Evolutionary conservation across 2,113 vertebrate genomes (phyloP).

Genomic region (Pangasianodon hypophthalmus): DNA sequence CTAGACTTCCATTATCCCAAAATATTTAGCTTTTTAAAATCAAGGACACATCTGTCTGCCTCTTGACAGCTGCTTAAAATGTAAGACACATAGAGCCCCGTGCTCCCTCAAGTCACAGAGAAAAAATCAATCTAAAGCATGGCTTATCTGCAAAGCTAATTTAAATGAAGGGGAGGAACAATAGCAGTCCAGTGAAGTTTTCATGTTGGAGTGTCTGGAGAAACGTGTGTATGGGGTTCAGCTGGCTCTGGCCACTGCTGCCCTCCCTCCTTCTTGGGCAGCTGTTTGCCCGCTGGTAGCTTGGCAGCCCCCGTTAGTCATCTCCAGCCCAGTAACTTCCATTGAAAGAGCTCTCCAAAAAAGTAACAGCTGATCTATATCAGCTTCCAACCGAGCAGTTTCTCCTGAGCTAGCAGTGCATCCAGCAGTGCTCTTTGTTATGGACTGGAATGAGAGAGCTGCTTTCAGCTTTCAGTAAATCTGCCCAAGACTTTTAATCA

Average conservation of each 20-base stretch:
- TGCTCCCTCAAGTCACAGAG: slow-evolving; percentile 37
- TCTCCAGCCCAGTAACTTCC: slow-evolving; percentile 37
- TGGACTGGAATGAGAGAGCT: slow-evolving; percentile 16
- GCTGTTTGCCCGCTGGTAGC: slow-evolving; percentile 15
- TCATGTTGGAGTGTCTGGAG: slow-evolving; percentile 19
- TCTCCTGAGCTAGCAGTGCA: slow-evolving; percentile 44
- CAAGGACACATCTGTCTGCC: slow-evolving; percentile 29
- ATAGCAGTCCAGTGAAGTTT: slow-evolving; percentile 32
- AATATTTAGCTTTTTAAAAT: slow-evolving; percentile 36
- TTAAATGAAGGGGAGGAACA: slow-evolving; percentile 20
- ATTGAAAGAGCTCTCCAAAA: slow-evolving; percentile 29
- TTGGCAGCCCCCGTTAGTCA: slow-evolving; percentile 30
- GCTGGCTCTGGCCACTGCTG: slow-evolving; percentile 11
- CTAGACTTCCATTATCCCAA: slow-evolving; percentile 24
- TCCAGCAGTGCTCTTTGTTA: slow-evolving; percentile 37
- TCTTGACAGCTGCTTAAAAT: slow-evolving; percentile 54
- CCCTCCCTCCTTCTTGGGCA: slow-evolving; percentile 31
- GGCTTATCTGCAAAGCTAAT: slow-evolving; percentile 25
- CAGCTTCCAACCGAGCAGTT: slow-evolving; percentile 29
- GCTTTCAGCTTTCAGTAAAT: slow-evolving; percentile 30
- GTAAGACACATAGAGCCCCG: slow-evolving; percentile 41
- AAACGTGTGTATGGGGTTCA: slow-evolving; percentile 3
- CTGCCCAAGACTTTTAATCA: slow-evolving; percentile 49
- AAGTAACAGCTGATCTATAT: slow-evolving; percentile 38
- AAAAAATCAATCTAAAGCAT: slow-evolving; percentile 54